Evolutionary conservation across 2,797 vertebrate species (phyloP).

Genomic region (Xenopus petersii): DNA sequence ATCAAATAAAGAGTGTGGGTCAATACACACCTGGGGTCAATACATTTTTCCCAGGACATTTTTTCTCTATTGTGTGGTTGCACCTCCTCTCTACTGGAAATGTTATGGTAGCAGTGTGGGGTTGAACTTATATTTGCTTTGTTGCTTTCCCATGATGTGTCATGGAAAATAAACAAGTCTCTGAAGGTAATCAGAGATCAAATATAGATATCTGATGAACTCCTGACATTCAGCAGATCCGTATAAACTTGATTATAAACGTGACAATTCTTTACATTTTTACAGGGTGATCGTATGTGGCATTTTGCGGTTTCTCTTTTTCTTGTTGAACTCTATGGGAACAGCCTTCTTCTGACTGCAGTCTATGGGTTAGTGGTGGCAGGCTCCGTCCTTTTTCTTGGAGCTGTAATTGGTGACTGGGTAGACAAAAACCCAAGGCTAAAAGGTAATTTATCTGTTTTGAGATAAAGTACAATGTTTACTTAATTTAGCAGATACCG

Average conservation of each 20-base stretch:
- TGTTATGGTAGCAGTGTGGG: too few relatives aligned
- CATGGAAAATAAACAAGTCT: too few relatives aligned
- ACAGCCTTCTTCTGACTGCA: constrained; percentile 91
- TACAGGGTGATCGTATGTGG: constrained; percentile 97
- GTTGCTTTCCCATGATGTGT: too few relatives aligned
- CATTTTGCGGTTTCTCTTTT: constrained; percentile 96
- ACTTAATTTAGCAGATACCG: not conserved
- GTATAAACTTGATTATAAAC: not conserved
- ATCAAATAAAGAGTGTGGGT: too few relatives aligned
- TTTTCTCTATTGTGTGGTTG: too few relatives aligned
- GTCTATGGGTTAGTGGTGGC: constrained; percentile 96
- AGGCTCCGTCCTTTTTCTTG: constrained; percentile 89
- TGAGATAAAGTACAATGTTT: constrained; percentile 37
- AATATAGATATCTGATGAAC: not conserved
- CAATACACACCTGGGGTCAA: too few relatives aligned
- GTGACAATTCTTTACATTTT: constrained; percentile 29
- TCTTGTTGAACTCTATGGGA: constrained; percentile 96
- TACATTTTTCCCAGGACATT: too few relatives aligned
- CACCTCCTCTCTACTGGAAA: too few relatives aligned
- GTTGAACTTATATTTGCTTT: too few relatives aligned
- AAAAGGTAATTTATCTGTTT: constrained; percentile 74
- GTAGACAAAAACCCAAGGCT: constrained; percentile 94
- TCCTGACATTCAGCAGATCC: not conserved
- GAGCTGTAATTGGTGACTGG: constrained; percentile 97
- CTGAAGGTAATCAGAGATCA: not conserved